Percentiles rank a stretch among this genome's conserved stretches.
Evolutionary conservation across 2,797 vertebrate species (phyloP).

Genomic region (Remorina albescens): DNA sequence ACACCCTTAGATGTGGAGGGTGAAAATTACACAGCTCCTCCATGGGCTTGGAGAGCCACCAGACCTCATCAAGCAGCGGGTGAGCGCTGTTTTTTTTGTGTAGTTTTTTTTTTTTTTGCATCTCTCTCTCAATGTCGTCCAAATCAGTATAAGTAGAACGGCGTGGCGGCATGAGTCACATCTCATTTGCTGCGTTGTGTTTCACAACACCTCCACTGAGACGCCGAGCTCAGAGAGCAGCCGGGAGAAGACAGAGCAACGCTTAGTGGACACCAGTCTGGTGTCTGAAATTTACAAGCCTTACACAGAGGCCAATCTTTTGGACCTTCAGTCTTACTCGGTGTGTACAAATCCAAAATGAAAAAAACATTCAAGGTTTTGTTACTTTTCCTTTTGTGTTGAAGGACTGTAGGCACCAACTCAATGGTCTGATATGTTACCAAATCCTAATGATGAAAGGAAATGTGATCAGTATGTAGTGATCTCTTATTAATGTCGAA

Average conservation of each 20-base stretch:
- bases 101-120: no score
- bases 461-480: conserved; percentile 30
- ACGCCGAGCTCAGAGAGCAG: conserved; percentile 47
- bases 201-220: conserved; percentile 75
- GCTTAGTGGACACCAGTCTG: conserved; percentile 67
- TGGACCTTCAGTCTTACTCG: conserved; percentile 20
- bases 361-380: conserved; percentile 11
- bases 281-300: conserved; percentile 46
- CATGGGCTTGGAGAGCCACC: conserved; percentile 69
- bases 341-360: conserved; percentile 41
- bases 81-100: no score
- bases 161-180: conserved; percentile 75
- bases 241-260: conserved; percentile 46
- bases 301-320: conserved; percentile 37
- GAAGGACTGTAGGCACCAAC: neutral
- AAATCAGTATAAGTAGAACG: conserved; percentile 79
- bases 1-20: conserved; percentile 70
- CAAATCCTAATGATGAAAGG: conserved; percentile 15
- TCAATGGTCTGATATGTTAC: neutral
- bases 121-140: conserved; percentile 68
- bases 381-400: conserved; percentile 20
- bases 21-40: conserved; percentile 81
- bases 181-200: conserved; percentile 80
- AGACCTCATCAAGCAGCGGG: conserved; percentile 83
- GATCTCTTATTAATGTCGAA: conserved; percentile 21